A percentile compares a stretch with the other conserved stretches of the same genome.
These are phyloP conservation scores for Tonatia bakeri DNA, from an alignment of 2,113 vertebrate species.

Conservation along the genomic window DNA sequence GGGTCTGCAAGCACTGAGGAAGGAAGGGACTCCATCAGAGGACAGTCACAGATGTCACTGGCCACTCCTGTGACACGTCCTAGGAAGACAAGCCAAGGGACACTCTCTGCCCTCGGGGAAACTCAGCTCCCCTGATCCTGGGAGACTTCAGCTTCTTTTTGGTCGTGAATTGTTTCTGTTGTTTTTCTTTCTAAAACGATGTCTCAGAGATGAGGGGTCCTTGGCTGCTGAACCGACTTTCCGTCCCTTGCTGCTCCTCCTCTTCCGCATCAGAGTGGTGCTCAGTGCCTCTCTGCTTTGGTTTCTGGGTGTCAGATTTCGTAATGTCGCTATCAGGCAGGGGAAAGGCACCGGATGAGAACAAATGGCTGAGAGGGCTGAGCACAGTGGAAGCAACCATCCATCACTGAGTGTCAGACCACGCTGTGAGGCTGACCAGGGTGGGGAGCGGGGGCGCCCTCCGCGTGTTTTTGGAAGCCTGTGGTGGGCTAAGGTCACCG, in stretches of 20 bases:
- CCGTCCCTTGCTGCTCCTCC: background rate
- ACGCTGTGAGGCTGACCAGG: background rate
- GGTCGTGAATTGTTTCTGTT: background rate
- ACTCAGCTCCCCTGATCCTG: background rate
- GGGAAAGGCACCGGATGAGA: background rate
- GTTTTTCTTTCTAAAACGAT: background rate
- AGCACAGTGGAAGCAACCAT: background rate
- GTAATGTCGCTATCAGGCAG: background rate
- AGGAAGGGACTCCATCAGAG: background rate
- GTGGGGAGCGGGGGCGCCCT: no score
- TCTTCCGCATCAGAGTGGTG: background rate
- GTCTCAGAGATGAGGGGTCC: background rate
- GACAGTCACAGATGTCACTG: background rate
- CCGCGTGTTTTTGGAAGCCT: background rate
- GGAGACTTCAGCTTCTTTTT: background rate
- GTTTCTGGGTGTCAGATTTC: background rate
- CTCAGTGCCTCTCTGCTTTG: background rate
- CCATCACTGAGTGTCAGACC: background rate
- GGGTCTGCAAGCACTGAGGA: background rate
- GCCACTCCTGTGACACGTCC: background rate
- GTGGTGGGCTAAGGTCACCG: background rate
- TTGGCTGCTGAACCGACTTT: background rate
- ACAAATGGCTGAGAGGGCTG: background rate
- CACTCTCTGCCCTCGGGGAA: background rate
- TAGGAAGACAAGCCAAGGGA: background rate